Evolutionary conservation across 2,113 vertebrate genomes (phyloP).

Genomic region (Petroica traversi): DNA sequence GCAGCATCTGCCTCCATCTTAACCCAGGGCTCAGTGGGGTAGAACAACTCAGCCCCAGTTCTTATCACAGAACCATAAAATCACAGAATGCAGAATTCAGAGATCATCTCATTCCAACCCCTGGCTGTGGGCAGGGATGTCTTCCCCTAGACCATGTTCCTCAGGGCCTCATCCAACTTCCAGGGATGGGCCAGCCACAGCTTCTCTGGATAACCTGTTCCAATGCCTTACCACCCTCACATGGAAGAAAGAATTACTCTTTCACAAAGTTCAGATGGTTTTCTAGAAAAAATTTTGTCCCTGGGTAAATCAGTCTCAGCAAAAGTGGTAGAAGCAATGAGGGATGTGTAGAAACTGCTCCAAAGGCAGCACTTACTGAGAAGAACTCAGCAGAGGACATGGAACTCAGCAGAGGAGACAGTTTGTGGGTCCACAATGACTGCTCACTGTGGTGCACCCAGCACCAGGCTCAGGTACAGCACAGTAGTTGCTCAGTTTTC

Average conservation of each 20-base stretch:
- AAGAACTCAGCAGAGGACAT: rapidly evolving
- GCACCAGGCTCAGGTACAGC: neutral
- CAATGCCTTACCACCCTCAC: neutral
- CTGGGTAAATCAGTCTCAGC: neutral
- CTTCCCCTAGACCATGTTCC: neutral
- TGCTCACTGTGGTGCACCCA: neutral
- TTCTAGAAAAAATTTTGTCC: neutral
- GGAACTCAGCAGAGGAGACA: rapidly evolving
- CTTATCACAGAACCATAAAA: neutral
- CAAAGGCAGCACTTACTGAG: neutral
- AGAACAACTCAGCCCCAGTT: neutral
- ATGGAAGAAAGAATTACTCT: neutral
- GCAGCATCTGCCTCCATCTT: neutral
- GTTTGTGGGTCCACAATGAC: rapidly evolving
- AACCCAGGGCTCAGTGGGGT: neutral
- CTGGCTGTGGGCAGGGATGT: neutral
- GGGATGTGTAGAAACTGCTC: neutral
- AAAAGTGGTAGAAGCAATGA: neutral
- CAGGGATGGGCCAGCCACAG: neutral
- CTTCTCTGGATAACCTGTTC: neutral
- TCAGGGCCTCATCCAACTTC: neutral
- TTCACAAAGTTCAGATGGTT: neutral
- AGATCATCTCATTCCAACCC: neutral
- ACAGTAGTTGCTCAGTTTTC: neutral
- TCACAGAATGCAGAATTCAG: neutral